Conservation (phyloP, 23 tunicate species). For the Ciona savignyi region DNA sequence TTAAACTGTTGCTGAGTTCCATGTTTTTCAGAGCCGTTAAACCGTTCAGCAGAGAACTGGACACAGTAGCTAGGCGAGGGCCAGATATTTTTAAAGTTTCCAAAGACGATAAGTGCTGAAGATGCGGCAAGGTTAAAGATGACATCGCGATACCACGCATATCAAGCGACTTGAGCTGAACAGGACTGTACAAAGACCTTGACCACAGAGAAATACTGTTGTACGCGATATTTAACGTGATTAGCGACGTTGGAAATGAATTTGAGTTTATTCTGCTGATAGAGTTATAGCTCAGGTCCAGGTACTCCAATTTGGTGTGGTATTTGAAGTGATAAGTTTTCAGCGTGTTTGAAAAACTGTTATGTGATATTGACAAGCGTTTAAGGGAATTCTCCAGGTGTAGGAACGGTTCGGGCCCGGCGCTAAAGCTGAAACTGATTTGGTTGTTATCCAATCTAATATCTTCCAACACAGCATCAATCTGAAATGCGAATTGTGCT, state of each 20-base stretch:
- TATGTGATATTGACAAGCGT: constrained; percentile 26
- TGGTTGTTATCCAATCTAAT: constrained; percentile 17
- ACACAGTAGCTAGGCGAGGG: neutral
- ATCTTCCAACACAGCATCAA: neutral
- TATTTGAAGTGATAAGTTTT: neutral
- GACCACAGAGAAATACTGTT: neutral
- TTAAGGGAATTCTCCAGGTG: constrained; percentile 8
- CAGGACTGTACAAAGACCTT: neutral
- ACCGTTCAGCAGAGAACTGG: neutral
- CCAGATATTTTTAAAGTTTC: neutral
- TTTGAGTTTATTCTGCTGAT: neutral
- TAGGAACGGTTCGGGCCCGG: constrained; percentile 5
- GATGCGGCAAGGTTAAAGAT: neutral
- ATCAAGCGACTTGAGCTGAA: constrained; percentile 6
- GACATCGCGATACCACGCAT: constrained; percentile 3
- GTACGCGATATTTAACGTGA: neutral
- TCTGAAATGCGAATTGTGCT: neutral
- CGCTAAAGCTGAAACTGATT: neutral
- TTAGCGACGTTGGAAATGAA: neutral
- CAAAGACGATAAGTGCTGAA: neutral
- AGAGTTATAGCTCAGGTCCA: constrained; percentile 37
- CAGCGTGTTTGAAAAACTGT: neutral
- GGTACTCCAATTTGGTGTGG: constrained; percentile 6
- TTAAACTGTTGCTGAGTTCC: neutral
- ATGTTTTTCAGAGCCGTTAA: neutral